These are phyloP conservation scores for Epinephelus moara DNA, from an alignment of 2,113 vertebrate species.

Conservation along the genomic window DNA sequence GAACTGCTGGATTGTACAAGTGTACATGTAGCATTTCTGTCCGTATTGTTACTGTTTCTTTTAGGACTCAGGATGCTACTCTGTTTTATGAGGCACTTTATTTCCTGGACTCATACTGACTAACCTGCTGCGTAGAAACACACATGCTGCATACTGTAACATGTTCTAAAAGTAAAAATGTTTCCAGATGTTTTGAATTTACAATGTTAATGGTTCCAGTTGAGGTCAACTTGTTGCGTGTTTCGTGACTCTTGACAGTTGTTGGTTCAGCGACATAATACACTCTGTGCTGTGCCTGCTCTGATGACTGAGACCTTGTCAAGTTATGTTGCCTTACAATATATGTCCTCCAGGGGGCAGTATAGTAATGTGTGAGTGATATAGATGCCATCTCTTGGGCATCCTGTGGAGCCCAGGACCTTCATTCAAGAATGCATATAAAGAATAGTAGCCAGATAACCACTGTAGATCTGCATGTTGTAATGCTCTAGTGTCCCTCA, in stretches of 20 bases:
- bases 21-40: slow-evolving; percentile 38
- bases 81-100: slow-evolving; percentile 64
- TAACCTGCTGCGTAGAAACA: slow-evolving; percentile 35
- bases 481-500: background rate
- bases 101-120: slow-evolving; percentile 4
- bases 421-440: slow-evolving; percentile 1
- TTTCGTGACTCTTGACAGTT: background rate
- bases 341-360: slow-evolving; percentile 65
- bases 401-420: background rate
- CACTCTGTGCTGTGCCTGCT: slow-evolving; percentile 35
- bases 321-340: slow-evolving; percentile 61
- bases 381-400: background rate
- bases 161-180: background rate
- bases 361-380: slow-evolving; percentile 20
- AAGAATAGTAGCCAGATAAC: background rate
- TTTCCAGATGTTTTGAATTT: slow-evolving; percentile 1
- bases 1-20: slow-evolving; percentile 17
- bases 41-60: background rate
- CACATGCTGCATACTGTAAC: slow-evolving; percentile 12
- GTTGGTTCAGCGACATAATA: background rate
- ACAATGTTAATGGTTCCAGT: background rate
- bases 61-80: slow-evolving; percentile 52
- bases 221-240: background rate
- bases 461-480: slow-evolving; percentile 22
- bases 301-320: slow-evolving; percentile 6